Percentiles rank a stretch among this genome's conserved stretches.
Evolutionary conservation across 2,113 vertebrate species (phyloP).

Genomic region (Eira barbara): DNA sequence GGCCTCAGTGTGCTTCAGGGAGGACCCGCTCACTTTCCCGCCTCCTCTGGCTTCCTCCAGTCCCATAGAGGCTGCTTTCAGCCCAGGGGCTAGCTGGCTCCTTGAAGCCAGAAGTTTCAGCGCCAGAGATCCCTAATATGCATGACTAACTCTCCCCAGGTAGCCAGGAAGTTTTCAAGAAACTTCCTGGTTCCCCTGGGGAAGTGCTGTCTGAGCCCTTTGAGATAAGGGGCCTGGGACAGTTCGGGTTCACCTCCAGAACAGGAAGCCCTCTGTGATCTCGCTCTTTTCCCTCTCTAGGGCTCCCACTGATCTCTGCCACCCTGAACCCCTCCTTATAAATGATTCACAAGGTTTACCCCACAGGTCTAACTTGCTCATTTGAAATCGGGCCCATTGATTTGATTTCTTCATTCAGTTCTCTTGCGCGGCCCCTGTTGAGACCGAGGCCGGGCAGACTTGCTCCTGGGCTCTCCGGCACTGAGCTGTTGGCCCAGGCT

Average conservation of each 20-base stretch:
- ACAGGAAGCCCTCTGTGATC: not conserved
- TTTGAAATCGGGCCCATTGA: not conserved
- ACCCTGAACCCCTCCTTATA: not conserved
- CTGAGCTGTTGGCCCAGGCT: not conserved
- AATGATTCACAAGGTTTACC: not conserved
- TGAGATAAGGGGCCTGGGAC: not conserved
- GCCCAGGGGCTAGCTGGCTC: not conserved
- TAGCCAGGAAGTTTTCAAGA: slow-evolving; percentile 3
- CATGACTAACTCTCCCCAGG: not conserved
- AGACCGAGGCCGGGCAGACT: not conserved
- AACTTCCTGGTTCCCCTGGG: not conserved
- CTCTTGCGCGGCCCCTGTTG: not conserved
- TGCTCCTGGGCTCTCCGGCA: not conserved
- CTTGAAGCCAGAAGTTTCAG: not conserved
- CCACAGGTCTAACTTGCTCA: not conserved
- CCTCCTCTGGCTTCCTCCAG: not conserved
- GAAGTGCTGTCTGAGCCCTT: not conserved
- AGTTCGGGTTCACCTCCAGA: not conserved
- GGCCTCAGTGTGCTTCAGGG: not conserved
- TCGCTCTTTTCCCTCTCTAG: not conserved
- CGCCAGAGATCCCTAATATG: not conserved
- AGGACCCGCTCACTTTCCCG: not conserved
- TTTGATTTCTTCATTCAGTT: not conserved
- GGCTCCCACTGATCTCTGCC: not conserved
- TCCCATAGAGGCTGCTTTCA: not conserved